A percentile compares a stretch with the other conserved stretches of the same genome.
These are phyloP conservation scores for Leptothorax acervorum DNA, from an alignment of 2,888 invertebrate genomes.

Conservation along the genomic window DNA sequence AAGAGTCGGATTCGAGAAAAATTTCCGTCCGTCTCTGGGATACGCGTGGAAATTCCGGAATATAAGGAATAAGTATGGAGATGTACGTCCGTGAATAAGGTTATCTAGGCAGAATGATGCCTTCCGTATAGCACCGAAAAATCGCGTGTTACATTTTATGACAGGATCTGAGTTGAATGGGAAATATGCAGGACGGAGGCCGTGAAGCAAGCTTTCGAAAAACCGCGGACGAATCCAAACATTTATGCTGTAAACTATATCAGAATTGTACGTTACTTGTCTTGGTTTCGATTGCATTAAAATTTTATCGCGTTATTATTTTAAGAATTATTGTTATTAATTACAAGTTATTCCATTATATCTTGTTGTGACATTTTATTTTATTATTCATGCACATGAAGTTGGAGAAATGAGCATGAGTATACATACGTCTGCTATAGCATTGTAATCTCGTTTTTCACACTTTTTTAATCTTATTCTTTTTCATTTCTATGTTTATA, in stretches of 20 bases:
- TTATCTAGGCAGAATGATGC: conserved; percentile 46
- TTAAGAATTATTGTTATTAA: background rate
- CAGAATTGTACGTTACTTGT: background rate
- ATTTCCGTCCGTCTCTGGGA: conserved; percentile 32
- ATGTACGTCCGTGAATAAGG: conserved; percentile 36
- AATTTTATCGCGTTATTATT: background rate
- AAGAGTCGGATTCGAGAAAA: conserved; percentile 41
- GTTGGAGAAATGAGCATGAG: background rate
- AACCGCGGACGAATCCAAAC: background rate
- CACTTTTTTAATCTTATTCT: background rate
- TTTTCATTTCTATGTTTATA: background rate
- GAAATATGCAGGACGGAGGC: conserved; percentile 28
- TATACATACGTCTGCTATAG: no score
- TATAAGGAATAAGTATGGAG: conserved; percentile 17
- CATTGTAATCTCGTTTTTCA: background rate
- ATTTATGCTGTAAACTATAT: background rate
- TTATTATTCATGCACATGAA: background rate
- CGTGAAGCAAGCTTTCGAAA: background rate
- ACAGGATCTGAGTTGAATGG: conserved; percentile 41
- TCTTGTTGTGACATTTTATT: background rate
- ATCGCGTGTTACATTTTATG: conserved; percentile 46
- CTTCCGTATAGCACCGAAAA: conserved; percentile 31
- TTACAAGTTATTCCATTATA: background rate
- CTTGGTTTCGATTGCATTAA: background rate
- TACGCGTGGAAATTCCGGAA: conserved; percentile 36